Conservation (phyloP, 2,113 vertebrate species). For the Uria aalge region DNA sequence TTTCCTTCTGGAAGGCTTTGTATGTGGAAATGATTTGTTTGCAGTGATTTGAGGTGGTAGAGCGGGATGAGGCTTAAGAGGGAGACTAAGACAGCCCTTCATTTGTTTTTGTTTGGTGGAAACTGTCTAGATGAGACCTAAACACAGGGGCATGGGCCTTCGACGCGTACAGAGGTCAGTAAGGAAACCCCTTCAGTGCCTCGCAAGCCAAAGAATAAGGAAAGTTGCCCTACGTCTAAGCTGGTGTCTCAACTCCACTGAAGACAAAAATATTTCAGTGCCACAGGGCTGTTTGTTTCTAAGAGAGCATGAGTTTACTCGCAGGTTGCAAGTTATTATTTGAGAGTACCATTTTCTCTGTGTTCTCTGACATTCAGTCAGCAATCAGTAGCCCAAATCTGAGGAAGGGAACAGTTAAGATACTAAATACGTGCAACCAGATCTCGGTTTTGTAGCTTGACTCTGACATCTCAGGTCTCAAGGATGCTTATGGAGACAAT, state of each 20-base stretch:
- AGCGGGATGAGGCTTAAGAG: neutral
- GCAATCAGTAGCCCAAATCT: neutral
- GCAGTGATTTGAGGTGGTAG: neutral
- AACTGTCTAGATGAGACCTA: neutral
- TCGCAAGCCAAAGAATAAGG: neutral
- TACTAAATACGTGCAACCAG: neutral
- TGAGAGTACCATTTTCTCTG: neutral
- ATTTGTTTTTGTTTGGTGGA: neutral
- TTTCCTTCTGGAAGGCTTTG: neutral
- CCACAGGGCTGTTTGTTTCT: neutral
- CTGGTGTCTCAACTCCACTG: neutral
- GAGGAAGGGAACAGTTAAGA: neutral
- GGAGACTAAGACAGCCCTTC: neutral
- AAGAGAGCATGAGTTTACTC: neutral
- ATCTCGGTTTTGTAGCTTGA: neutral
- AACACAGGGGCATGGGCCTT: neutral
- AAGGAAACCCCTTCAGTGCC: neutral
- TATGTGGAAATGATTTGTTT: neutral
- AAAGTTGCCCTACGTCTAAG: neutral
- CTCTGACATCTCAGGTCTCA: neutral
- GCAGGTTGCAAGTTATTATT: neutral
- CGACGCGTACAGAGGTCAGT: neutral
- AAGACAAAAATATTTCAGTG: neutral
- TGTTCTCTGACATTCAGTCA: neutral
- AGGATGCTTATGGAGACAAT: neutral